These are phyloP conservation scores for Pinctada fucata DNA, from an alignment of 2,888 invertebrate genomes.

Conservation along the genomic window DNA sequence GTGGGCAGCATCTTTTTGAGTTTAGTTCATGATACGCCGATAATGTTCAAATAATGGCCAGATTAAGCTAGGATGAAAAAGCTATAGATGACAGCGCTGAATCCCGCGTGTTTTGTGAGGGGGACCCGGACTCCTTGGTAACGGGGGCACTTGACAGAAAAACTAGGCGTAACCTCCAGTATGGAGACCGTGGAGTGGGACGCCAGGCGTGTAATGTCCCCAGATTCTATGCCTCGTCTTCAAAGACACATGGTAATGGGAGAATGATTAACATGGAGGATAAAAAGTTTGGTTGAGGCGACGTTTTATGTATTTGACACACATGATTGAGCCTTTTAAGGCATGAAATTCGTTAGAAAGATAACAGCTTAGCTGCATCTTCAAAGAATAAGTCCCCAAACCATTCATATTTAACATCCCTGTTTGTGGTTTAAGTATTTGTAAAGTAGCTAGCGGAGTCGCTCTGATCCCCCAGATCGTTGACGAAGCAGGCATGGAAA, in stretches of 20 bases:
- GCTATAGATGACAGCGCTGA: not conserved
- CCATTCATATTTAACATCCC: no score
- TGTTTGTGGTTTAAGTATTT: no score
- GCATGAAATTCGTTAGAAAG: not conserved
- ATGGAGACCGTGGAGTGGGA: not conserved
- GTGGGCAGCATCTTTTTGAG: not conserved
- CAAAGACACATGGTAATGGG: conserved; percentile 1
- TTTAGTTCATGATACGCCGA: not conserved
- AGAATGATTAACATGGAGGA: conserved; percentile 2
- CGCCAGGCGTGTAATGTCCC: not conserved
- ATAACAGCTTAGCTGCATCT: not conserved
- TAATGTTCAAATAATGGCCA: not conserved
- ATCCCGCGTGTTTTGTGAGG: not conserved
- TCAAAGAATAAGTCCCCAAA: not conserved
- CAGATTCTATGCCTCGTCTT: not conserved
- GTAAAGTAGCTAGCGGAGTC: no score
- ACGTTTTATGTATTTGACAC: not conserved
- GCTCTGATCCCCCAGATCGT: no score
- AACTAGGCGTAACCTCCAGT: not conserved
- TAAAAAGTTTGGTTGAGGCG: not conserved
- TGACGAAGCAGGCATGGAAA: no score
- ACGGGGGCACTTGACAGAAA: conserved; percentile 1
- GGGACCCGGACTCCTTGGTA: not conserved
- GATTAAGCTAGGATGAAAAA: not conserved
- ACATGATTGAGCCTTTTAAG: not conserved